Conservation (phyloP, 2,888 invertebrate species). For the Agapetus fuscipes region DNA sequence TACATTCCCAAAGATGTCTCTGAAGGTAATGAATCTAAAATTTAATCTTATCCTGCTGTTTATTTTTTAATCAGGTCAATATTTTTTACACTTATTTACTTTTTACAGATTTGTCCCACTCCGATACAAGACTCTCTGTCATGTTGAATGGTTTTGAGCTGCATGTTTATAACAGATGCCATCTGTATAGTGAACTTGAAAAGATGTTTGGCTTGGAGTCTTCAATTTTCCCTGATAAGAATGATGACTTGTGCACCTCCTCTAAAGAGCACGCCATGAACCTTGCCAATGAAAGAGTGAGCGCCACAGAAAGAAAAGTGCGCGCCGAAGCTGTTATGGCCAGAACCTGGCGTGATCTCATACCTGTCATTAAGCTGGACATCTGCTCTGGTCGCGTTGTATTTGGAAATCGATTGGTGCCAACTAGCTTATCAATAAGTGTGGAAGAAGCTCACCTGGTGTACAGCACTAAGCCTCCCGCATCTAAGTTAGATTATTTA, state of each 20-base stretch:
- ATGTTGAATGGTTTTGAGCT: slow-evolving; percentile 91
- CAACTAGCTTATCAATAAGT: slow-evolving; percentile 84
- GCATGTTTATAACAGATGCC: slow-evolving; percentile 89
- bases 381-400: slow-evolving; percentile 86
- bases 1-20: slow-evolving; percentile 92
- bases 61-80: background rate
- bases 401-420: slow-evolving; percentile 90
- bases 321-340: slow-evolving; percentile 77
- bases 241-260: slow-evolving; percentile 43
- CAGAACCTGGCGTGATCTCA: slow-evolving; percentile 88
- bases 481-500: slow-evolving; percentile 84
- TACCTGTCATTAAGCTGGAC: slow-evolving; percentile 93
- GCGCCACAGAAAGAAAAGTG: slow-evolving; percentile 40
- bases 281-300: slow-evolving; percentile 49
- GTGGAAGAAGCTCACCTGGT: slow-evolving; percentile 92
- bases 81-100: slow-evolving; percentile 2
- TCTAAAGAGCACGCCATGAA: slow-evolving; percentile 50
- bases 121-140: slow-evolving; percentile 83
- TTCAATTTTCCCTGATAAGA: slow-evolving; percentile 60
- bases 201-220: slow-evolving; percentile 78
- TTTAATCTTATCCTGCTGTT: slow-evolving; percentile 2
- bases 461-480: slow-evolving; percentile 92
- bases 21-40: slow-evolving; percentile 56
- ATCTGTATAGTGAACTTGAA: slow-evolving; percentile 78
- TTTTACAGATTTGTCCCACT: slow-evolving; percentile 82